A percentile compares a stretch with the other conserved stretches of the same genome.
Evolutionary conservation across 2,113 vertebrate species (phyloP).

Genomic region (Labeo rohita): DNA sequence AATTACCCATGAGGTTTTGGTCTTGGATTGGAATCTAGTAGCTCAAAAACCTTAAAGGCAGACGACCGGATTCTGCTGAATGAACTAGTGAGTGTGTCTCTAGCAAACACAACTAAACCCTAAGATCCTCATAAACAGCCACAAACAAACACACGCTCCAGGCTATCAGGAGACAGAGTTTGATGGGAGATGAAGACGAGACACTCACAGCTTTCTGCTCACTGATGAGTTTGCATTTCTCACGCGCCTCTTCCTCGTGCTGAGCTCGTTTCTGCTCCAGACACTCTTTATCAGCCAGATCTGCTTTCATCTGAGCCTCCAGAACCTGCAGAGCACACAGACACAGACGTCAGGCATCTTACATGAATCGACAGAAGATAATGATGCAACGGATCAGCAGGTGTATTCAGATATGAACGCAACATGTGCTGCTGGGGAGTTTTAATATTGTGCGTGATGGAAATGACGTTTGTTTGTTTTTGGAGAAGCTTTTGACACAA

Average conservation of each 20-base stretch:
- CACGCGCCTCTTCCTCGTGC: constrained; percentile 90
- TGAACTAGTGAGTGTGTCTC: background rate
- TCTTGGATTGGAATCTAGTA: background rate
- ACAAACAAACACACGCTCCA: background rate
- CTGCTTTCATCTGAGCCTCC: constrained; percentile 95
- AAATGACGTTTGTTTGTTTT: too few relatives aligned
- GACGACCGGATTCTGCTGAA: background rate
- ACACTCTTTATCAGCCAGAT: constrained; percentile 93
- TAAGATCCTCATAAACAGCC: too few relatives aligned
- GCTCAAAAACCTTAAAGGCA: background rate
- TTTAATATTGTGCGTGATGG: too few relatives aligned
- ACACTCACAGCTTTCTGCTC: constrained; percentile 94
- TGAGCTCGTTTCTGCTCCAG: constrained; percentile 87
- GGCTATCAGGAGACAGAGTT: constrained; percentile 43
- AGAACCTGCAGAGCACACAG: constrained; percentile 78
- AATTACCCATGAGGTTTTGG: background rate
- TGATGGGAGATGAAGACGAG: background rate
- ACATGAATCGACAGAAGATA: too few relatives aligned
- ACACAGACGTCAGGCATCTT: background rate
- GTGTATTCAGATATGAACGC: background rate
- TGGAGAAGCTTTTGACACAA: too few relatives aligned
- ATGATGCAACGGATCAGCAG: background rate
- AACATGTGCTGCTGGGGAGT: too few relatives aligned
- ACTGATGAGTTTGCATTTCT: constrained; percentile 93
- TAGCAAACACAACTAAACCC: background rate